A percentile compares a stretch with the other conserved stretches of the same genome.
phyloP scores from a whole-genome alignment of 2,888 invertebrate species.

The Opisthograptis luteolata region DNA sequence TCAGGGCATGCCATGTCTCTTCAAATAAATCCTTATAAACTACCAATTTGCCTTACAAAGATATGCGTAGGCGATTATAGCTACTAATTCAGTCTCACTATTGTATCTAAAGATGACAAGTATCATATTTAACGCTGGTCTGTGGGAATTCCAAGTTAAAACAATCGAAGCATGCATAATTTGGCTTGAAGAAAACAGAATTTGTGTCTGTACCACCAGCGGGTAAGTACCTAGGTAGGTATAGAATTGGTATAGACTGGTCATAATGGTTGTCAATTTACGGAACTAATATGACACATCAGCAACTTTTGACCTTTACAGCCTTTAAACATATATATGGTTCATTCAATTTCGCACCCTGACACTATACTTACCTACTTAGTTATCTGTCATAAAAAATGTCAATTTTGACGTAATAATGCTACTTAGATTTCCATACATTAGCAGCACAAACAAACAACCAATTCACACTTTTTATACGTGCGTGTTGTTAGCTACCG shows the following conservation, averaged over 20 bases:
- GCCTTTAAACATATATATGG: no score
- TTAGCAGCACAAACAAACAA: neutral
- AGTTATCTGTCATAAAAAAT: no score
- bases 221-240: no score
- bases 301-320: constrained; percentile 11
- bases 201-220: constrained; percentile 17
- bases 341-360: neutral
- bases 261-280: no score
- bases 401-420: neutral
- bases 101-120: constrained; percentile 34
- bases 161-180: constrained; percentile 23
- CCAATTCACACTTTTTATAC: neutral
- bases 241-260: no score
- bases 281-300: constrained; percentile 10
- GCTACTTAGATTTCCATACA: neutral
- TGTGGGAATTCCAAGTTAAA: constrained; percentile 32
- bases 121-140: constrained; percentile 28
- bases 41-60: constrained; percentile 27
- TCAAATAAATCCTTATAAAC: constrained; percentile 16
- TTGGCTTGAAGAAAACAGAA: constrained; percentile 15
- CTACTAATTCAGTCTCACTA: constrained; percentile 24
- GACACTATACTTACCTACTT: no score
- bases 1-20: neutral
- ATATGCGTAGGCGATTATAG: constrained; percentile 31
- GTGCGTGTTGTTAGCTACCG: neutral